Base-by-base conservation (phyloP, 1,140 invertebrate species). In the Andrena cerasifolii region DNA sequence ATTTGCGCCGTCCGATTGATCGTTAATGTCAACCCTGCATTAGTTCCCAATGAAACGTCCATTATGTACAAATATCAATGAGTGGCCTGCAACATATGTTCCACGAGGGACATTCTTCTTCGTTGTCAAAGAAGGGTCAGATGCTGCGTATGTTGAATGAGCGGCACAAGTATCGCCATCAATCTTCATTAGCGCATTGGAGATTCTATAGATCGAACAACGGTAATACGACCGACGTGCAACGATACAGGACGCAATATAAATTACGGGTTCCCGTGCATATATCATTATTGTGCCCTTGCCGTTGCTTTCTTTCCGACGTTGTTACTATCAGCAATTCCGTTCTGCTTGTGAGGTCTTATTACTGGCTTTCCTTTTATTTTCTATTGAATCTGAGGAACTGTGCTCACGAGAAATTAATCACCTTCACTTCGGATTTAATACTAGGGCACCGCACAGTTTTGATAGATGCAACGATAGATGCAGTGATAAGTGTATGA, bases 341-440 rank as follows among this genome's bases (percentile, higher is more conserved):
- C 24, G 16, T 24, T 74, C 40, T 21, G 36, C 18, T 36, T 16
- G 12, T 53, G 31, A 40, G 40, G 16, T 53, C 73, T 76, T 58
- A 76, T 56, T 56, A 36, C 1, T 40, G 14, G 66, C 63, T 68
- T 47, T 76, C 73, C 31, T 76, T 56, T 76, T 58, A 58, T 76
- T 68, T 28, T 28, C 51, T 18, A 28, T 67, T 45, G 28, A 67
- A 75, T 67, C 28, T 18, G 14, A 36, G 61, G 28, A n/a, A 31
- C 47, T 24, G 8, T 1, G 28, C 7, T 33, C 3, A 56, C 18
- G 40, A 54, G 47, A 58, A 66, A 68, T 68, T 59, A 68, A 76
- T 76, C 40, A 31, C 16, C 26, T 12, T 21, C 10, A 1, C 33
- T 16, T 14, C 0, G 10, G 24, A 43, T 36, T 72, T 10, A 14